Percentiles rank a stretch among this genome's conserved stretches.
Conservation (phyloP, 2,888 invertebrate genomes). For the Boloria euphrosyne region DNA sequence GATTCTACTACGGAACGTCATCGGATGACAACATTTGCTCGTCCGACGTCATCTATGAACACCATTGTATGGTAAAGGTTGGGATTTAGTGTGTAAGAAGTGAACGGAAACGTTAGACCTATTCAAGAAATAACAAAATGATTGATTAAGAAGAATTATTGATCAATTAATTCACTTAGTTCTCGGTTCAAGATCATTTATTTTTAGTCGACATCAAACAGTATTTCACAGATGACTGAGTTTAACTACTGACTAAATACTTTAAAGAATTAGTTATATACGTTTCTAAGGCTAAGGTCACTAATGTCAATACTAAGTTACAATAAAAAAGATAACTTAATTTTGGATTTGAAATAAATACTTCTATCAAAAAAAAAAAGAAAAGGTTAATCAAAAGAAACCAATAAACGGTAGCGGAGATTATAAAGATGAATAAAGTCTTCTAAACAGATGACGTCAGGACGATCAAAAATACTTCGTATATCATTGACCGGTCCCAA, state of each 20-base stretch:
- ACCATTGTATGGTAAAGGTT: constrained; percentile 23
- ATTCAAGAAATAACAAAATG: constrained; percentile 3
- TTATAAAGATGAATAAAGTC: constrained; percentile 20
- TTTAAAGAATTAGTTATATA: not conserved
- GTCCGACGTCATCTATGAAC: constrained; percentile 34
- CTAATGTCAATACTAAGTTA: constrained; percentile 8
- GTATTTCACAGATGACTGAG: not conserved
- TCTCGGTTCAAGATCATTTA: not conserved
- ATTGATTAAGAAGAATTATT: constrained; percentile 3
- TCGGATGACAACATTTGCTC: constrained; percentile 18
- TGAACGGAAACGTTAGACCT: not conserved
- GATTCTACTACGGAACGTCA: not conserved
- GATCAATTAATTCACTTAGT: not conserved
- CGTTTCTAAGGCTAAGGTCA: not conserved
- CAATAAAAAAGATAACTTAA: not conserved
- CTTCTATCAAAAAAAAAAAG: not conserved
- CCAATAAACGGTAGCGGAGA: constrained; percentile 5
- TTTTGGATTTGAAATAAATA: constrained; percentile 6
- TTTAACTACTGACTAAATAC: constrained; percentile 9
- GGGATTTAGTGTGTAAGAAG: not conserved
- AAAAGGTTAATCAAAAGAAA: not conserved
- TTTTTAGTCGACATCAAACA: not conserved
- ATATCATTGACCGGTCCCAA: constrained; percentile 13
- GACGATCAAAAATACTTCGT: constrained; percentile 35
- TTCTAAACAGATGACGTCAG: constrained; percentile 50